Base-by-base conservation (phyloP, 2,797 vertebrate species). In the Eutrigla gurnardus region DNA sequence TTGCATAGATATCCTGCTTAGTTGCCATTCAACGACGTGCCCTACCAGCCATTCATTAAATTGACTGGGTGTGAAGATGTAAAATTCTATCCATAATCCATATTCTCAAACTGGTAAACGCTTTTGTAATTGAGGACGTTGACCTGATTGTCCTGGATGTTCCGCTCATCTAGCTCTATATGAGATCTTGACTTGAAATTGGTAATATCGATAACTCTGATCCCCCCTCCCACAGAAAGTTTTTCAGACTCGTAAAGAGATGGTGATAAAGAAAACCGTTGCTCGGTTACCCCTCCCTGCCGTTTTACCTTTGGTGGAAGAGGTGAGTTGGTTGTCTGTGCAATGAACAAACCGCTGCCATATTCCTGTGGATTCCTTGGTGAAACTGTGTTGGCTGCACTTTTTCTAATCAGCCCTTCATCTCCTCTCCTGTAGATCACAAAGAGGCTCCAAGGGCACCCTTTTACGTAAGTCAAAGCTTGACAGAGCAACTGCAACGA, bases 191-290 rank as follows among this genome's bases (percentile, higher is more conserved):
- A 25, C 25, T 25, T 25, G 25, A 25, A 25, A 25, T 25, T 2
- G 25, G 25, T 25, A 1, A 25, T 1, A 25, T 25, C 25, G 13
- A 32, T 50, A 50, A 50, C 49, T 18, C 1, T 5, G 4, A 4
- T 37, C 65, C 18, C 54, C 59, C 55, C 74, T 79, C 83, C 68
- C 58, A 85, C 93, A 99, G 98, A 98, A 97, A 97, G 95, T 99
- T 77, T 96, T 99, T 69, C 97, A 96, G 86, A 97, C 95, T 50
- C 96, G 92, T 66, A 98, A 97, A 84, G 95, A 97, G 1, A 72
- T 70, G 4, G 71, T 97, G 73, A 98, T 99, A 86, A 98, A 95
- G 94, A 98, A 96, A 90, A 99, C 98, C 0, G 96, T 99, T 81
- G 91, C 97, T 81, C 95, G 95, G 91, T 93, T 99, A 91, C 98